Percentiles rank a stretch among this genome's conserved stretches.
phyloP scores from a whole-genome alignment of 2,113 vertebrate species.

The Nipponia nippon region DNA sequence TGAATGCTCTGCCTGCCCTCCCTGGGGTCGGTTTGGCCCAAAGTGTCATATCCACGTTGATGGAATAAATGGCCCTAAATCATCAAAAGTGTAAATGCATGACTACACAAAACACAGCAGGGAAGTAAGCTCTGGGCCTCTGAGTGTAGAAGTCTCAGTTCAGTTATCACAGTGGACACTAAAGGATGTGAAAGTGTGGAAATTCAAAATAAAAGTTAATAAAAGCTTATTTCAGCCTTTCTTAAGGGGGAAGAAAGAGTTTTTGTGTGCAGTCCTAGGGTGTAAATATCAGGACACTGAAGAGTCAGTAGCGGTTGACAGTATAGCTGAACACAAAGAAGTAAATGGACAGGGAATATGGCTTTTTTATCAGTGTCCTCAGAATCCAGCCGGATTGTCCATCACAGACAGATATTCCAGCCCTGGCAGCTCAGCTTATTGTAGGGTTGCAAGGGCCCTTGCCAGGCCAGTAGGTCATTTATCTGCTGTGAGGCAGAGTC shows the following conservation, averaged over 20 bases:
- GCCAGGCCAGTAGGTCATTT: not conserved
- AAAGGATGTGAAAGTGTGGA: not conserved
- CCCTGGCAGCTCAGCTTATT: not conserved
- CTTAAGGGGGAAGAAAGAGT: not conserved
- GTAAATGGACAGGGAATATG: not conserved
- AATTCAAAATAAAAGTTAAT: not conserved
- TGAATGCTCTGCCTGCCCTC: not conserved
- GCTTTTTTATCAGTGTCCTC: not conserved
- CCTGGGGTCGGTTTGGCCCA: not conserved
- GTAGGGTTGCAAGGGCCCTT: not conserved
- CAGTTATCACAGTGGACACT: not conserved
- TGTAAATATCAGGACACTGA: not conserved
- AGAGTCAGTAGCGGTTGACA: not conserved
- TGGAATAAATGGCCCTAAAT: not conserved
- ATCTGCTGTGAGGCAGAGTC: not conserved
- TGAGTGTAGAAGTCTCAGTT: not conserved
- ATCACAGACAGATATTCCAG: not conserved
- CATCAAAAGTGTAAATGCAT: not conserved
- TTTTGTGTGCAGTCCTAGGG: not conserved
- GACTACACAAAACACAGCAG: not conserved
- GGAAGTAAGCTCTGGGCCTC: not conserved
- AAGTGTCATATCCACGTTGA: not conserved
- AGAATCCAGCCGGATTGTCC: not conserved
- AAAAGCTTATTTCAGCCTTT: not conserved
- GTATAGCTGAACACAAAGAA: not conserved